Base-by-base conservation (phyloP, 2,888 invertebrate species). In the Ectropis crepuscularia region DNA sequence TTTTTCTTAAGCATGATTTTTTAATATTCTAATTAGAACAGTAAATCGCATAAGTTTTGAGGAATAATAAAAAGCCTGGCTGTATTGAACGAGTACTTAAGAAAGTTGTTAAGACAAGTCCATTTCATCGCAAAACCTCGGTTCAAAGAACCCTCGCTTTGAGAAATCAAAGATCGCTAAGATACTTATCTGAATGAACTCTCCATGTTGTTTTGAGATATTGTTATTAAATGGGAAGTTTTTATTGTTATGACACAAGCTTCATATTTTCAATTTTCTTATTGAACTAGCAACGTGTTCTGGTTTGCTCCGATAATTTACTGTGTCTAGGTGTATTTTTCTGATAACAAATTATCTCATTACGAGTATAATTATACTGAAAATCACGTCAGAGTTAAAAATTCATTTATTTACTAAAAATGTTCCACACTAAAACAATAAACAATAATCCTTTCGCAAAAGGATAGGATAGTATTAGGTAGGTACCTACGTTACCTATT, bases 131-230 rank as follows among this genome's bases (percentile, higher is more conserved):
- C 55, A 8, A 16, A 51, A 46, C 38, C 45, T 38, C 51, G 51
- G 6, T 41, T 51, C 57, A 57, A 62, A 62, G 61, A 49, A 38
- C 45, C 28, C 55, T 61, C 55, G 39, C 61, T 61, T 61, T 50
- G 60, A 48, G 50, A 57, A 57, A 51, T 62, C 61, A 57, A 62
- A 62, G 61, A 57, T 62, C 61, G 47, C 36, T 47, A 41, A 57
- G 55, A 57, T 51, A 62, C 61, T 62, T 57, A 57, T 37, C 61
- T 37, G 57, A 51, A 57, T 41, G 50, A 51, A 51, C 46, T 46
- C 50, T 55, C 43, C 9, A 28, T 45, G 55, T 41, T 60, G 53
- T 61, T 61, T 53, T 49, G 39, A 55, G 45, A 59, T 46, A 28
- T 55, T 45, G 16, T 60, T 53, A 38, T 48, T 60, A 41, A 47